Evolutionary conservation across 2,113 vertebrate species (phyloP).

Genomic region (Emberiza fucata): DNA sequence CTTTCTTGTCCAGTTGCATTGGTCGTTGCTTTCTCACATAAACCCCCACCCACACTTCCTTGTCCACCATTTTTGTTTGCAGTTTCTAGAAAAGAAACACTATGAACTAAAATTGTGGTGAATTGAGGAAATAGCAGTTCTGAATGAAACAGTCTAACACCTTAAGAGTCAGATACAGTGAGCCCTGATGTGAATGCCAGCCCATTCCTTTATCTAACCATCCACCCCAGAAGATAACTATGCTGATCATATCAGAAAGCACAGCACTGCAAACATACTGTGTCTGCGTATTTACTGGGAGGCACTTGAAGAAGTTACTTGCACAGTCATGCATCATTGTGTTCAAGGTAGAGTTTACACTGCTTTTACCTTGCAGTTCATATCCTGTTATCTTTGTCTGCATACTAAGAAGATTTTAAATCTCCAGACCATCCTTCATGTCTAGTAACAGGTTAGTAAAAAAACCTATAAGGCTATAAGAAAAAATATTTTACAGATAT

Average conservation of each 20-base stretch:
- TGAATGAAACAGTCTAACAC: not conserved
- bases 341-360: not conserved
- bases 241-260: not conserved
- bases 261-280: not conserved
- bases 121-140: not conserved
- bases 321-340: not conserved
- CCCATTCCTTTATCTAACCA: not conserved
- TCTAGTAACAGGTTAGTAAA: not conserved
- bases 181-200: not conserved
- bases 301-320: not conserved
- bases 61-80: not conserved
- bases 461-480: not conserved
- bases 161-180: not conserved
- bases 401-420: not conserved
- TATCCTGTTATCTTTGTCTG: conserved; percentile 45
- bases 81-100: not conserved
- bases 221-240: not conserved
- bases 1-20: not conserved
- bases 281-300: not conserved
- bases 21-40: not conserved
- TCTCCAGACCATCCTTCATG: not conserved
- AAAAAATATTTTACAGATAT: not conserved
- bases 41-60: not conserved
- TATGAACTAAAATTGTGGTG: not conserved
- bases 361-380: not conserved